Base-by-base conservation (phyloP, 1,140 invertebrate species). In the Venturia canescens region DNA sequence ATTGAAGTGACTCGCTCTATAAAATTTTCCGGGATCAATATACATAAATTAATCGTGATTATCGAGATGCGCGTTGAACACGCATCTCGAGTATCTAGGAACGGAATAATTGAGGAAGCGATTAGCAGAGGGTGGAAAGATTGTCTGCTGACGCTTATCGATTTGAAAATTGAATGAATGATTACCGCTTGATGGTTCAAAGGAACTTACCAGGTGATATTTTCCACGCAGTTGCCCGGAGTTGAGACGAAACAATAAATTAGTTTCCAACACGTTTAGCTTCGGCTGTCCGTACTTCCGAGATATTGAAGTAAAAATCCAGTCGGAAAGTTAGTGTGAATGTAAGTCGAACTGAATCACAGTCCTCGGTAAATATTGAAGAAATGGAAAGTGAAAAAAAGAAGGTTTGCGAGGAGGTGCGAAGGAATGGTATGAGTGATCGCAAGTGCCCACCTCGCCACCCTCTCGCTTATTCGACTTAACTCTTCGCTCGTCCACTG, bases 401-500 rank as follows among this genome's bases (percentile, higher is more conserved):
- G 60, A 23, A 23, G 1, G 21, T 29, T 29, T 27, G 11, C 26
- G 23, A 66, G 5, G 23, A 66, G 23, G 23, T 66, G 60, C 60
- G 9, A 15, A 29, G n/a, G 15, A 23, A 7, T 66, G 21, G 26
- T 66, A 11, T 66, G 21, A n/a, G 21, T 57, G 53, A 38, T 71
- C 26, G 71, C 50, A 29, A 27, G 38, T 74, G 71, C 71, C 71
- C 71, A 74, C 71, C 71, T 53, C 71, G 29, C 71, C 79, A 48
- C 79, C 66, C 29, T 77, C 18, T 71, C 67, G 66, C 3, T 44
- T 57, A 74, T 57, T 31, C 71, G 70, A 81, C 38, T 34, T 81
- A 44, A 81, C 66, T 81, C 72, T 34, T 77, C 48, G 78, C 79
- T 74, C 66, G 79, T 66, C 23, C 66, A 77, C 80, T 84, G 81